Evolutionary conservation across 2,113 vertebrate genomes (phyloP), one percentile per base, ranked within the genome.

Genomic region (Piprites chloris): DNA sequence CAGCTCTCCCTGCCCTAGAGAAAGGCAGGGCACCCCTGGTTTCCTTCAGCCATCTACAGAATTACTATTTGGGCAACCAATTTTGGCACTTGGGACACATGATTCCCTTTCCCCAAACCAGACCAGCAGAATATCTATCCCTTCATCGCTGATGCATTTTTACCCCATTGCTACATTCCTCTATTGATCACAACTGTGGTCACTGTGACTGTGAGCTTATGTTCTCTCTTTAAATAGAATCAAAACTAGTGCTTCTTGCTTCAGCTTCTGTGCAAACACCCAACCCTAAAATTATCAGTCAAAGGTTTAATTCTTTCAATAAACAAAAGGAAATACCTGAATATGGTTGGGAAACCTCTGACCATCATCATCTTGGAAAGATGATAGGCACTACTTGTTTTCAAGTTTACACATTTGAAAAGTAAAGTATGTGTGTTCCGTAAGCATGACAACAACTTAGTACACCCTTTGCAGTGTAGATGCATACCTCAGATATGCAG

Each of bases 71-170:
- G 90, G 84, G 21, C 90, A 95, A 95, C 72, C 52, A 7, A 4
- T 90, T 97, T 96, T 96, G 97, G 96, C 97, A 97, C 94, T 96
- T 95, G 50, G 75, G 62, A 93, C 81, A 85, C 55, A 62, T 32
- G 20, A 84, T 75, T 61, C 65, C 52, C 65, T 71, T 81, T 93
- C 74, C 85, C 63, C 32, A 27, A 20, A 50, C 61, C 16, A 42
- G 73, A 81, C 2, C 32, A 72, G 26, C 59, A 94, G 78, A 50
- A 39, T 50, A 42, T 33, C 33, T 49, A 59, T 52, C 62, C 53
- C 2, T 62, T 88, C 72, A 59, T 58, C 53, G 18, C 33, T 49
- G 35, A 46, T 53, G 78, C 56, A 19, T 61, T 87, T 90, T 80
- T 39, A 63, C 16, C 42, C 19, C 18, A 2, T 11, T 85, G 55